Base-by-base conservation (phyloP, 2,113 vertebrate species). In the Brachionichthys hirsutus region DNA sequence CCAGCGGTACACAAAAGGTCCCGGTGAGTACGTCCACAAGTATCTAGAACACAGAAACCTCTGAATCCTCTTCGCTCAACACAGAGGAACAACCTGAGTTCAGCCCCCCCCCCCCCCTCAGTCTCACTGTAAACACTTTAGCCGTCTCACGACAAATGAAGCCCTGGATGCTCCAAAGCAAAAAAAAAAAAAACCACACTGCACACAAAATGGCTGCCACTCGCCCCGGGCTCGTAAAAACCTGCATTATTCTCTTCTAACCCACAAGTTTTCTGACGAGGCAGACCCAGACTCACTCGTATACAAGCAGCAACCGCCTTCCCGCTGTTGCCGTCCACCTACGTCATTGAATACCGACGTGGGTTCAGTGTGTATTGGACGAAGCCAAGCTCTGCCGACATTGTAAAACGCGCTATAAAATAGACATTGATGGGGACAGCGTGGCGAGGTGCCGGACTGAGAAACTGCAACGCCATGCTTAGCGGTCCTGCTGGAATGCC, bases 161-260 rank as follows among this genome's bases (percentile, higher is more conserved):
- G 64, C 62, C 20, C 54, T n/a, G 50, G 62, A 78, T 56, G 41
- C 66, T 56, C 36, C 43, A 20, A 14, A 24, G 50, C 65, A 34
- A 73, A 82, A 82, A 85, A 20, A 14, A 24, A 48, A 63, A 34
- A 73, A 82, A 82, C 84, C 81, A 73, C 10, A 0, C 36, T 35
- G 19, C 57, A 61, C 57, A 61, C 66, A 73, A 76, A 77, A 81
- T 71, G 75, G 58, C 61, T 53, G 62, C 62, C 63, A n/a, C 58
- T 56, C 53, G 49, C 49, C 61, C 49, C 20, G 43, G 69, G 50
- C 53, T 46, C 20, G 20, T 70, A 60, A 75, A n/a, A 77, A 62
- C 10, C 58, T 20, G 44, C 49, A 24, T 47, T 67, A 49, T 53
- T 70, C 57, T 40, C n/a, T 30, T 60, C 44, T 36, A 15, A 6